phyloP scores from a whole-genome alignment of 1,140 invertebrate genomes.

The Mactra quadrangularis region DNA sequence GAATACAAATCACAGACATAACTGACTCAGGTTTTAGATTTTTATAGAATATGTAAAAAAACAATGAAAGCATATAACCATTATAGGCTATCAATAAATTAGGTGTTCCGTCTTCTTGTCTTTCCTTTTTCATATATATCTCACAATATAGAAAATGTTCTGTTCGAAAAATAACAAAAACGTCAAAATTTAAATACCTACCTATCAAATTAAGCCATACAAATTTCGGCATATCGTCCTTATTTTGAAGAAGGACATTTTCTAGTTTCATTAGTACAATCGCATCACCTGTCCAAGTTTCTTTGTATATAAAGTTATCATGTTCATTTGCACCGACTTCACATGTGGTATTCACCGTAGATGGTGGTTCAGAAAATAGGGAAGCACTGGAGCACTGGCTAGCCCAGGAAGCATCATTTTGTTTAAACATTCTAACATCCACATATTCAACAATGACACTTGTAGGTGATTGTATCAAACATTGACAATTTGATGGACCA shows the following conservation, averaged over 20 bases:
- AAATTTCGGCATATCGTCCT: background rate
- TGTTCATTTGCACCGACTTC: background rate
- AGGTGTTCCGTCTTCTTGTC: no score
- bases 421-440: conserved; percentile 6
- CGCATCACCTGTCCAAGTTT: background rate
- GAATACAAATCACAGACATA: no score
- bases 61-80: no score
- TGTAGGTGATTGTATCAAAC: background rate
- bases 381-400: background rate
- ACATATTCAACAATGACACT: background rate
- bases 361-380: background rate
- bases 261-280: background rate
- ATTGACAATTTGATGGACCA: background rate
- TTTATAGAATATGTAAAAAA: no score
- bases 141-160: no score
- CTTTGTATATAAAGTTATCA: background rate
- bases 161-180: no score
- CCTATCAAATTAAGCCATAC: conserved; percentile 10
- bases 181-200: no score
- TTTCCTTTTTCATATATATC: no score
- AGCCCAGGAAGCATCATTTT: background rate
- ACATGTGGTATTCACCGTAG: background rate
- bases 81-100: no score
- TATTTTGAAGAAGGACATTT: background rate
- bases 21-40: no score